These are phyloP conservation scores for Turritopsis dohrnii DNA, from an alignment of 30 jellyfish, hydroid and myxozoan genomes.

Conservation along the genomic window DNA sequence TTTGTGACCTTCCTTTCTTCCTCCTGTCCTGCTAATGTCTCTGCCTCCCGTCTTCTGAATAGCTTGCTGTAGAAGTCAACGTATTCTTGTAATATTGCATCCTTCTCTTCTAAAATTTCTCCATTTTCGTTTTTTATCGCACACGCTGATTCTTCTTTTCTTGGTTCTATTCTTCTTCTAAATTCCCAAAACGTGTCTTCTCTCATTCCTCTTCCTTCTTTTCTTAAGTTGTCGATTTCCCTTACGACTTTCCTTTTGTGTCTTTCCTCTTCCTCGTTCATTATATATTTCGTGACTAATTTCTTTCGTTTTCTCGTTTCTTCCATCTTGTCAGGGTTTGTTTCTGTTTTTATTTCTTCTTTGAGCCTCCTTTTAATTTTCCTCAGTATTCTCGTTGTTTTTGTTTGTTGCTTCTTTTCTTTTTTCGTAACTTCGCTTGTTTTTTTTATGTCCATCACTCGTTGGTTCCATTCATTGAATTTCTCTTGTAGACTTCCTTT, in stretches of 20 bases:
- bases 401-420: neutral
- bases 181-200: neutral
- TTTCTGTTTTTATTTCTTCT: neutral
- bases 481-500: no score
- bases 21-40: neutral
- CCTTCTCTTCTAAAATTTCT: neutral
- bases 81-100: neutral
- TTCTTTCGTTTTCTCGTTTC: neutral
- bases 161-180: neutral
- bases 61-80: neutral
- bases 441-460: neutral
- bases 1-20: neutral
- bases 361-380: neutral
- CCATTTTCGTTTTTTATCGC: neutral
- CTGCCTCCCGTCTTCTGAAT: no score
- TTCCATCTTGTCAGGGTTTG: no score
- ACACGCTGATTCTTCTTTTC: neutral
- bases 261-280: neutral
- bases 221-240: neutral
- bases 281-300: neutral
- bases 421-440: neutral
- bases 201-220: neutral
- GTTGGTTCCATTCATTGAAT: no score
- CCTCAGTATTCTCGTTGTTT: conserved; percentile 11
- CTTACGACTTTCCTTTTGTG: neutral